Evolutionary conservation across 2,113 vertebrate genomes (phyloP), one percentile per base, ranked within the genome.

Genomic region (Zapornia atra): DNA sequence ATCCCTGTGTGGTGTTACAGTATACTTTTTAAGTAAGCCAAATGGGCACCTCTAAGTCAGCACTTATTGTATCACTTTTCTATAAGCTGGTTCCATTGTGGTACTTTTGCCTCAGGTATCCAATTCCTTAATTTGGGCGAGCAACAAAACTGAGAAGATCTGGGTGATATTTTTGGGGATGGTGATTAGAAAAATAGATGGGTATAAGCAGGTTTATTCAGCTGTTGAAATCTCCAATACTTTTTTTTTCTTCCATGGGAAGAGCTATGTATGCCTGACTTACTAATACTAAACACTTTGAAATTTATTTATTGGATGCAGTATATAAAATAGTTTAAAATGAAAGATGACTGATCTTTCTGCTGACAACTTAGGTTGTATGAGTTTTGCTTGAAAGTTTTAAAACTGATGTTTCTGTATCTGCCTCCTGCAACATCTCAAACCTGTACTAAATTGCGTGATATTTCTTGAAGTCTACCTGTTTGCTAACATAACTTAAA

Each of bases 401-500:
- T 99, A 98, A 98, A 98, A 94, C 96, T 97, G 96, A 97, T 93
- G 97, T 98, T 98, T 98, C 98, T 98, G 96, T 98, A 98, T 96
- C 97, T 98, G 98, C 97, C 95, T 98, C 97, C 98, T 98, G 98
- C 98, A 98, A 98, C 97, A 97, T 98, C 75, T 98, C 97, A 98
- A 98, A 98, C 98, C 98, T 98, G 98, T 98, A 98, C 97, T 98
- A 98, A 98, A 98, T 98, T 97, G 96, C 98, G 96, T 98, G 98
- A 98, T 98, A 98, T 91, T 98, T 98, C 98, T 97, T 98, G 97
- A 98, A 98, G 97, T 98, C 97, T 99, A 98, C 98, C 98, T 99
- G 96, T 98, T 75, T 98, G 98, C 98, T 98, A 98, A 98, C 98
- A 98, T 98, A 98, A 98, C 97, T 98, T 99, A 98, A 98, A 98